These are phyloP conservation scores for Apotomis betuletana DNA, from an alignment of 2,888 invertebrate species.

Conservation along the genomic window DNA sequence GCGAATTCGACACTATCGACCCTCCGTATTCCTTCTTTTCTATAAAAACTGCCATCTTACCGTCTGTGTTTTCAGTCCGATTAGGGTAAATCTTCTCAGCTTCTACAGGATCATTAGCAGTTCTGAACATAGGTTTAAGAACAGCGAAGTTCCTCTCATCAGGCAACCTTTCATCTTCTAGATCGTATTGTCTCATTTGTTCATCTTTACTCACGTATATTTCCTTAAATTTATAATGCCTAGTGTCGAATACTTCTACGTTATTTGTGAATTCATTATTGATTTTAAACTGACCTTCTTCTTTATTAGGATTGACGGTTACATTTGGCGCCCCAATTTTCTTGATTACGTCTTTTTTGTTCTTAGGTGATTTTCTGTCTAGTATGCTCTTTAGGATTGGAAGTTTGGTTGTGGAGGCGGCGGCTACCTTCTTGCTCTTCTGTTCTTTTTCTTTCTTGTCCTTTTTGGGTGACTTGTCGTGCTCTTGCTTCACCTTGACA, in stretches of 20 bases:
- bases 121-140: slow-evolving; percentile 56
- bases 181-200: slow-evolving; percentile 44
- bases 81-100: slow-evolving; percentile 50
- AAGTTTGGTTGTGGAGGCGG: slow-evolving; percentile 41
- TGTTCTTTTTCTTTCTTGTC: slow-evolving; percentile 45
- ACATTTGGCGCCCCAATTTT: slow-evolving; percentile 65
- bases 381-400: slow-evolving; percentile 28
- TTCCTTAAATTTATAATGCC: slow-evolving; percentile 63
- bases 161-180: slow-evolving; percentile 51
- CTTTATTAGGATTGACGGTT: slow-evolving; percentile 55
- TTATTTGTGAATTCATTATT: slow-evolving; percentile 53
- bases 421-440: slow-evolving; percentile 41
- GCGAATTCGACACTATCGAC: slow-evolving; percentile 50
- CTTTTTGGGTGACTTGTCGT: slow-evolving; percentile 37
- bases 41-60: slow-evolving; percentile 69
- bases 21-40: slow-evolving; percentile 62
- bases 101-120: slow-evolving; percentile 45
- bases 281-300: slow-evolving; percentile 56
- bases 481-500: slow-evolving; percentile 47
- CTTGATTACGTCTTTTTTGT: slow-evolving; percentile 54
- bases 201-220: slow-evolving; percentile 51
- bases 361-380: slow-evolving; percentile 40
- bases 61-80: slow-evolving; percentile 64
- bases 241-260: slow-evolving; percentile 57
- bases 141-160: slow-evolving; percentile 60